Base-by-base conservation (phyloP, 2,797 vertebrate genomes). In the Bufotes viridis region DNA sequence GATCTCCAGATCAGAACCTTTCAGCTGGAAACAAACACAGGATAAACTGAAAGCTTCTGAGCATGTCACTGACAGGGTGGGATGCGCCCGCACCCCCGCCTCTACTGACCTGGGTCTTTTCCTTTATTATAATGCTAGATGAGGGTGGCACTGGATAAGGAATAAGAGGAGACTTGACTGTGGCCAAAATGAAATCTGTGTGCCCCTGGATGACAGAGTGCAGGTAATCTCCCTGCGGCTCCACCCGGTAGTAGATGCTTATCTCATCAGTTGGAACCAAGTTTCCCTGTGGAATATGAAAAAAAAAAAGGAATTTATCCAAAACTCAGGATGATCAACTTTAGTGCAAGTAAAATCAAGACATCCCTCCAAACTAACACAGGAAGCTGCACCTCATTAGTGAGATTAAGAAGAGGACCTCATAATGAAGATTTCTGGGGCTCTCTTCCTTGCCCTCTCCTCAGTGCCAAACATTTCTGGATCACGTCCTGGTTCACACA, bases 251-350 rank as follows among this genome's bases (percentile, higher is more conserved):
- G 94, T 98, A 97, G 90, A 99, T 96, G 0, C 92, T 95, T 90
- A 99, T 98, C 92, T 99, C 97, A 91, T 99, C 98, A 0, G 98
- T 98, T 1, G 98, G 98, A 90, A 99, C 96, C 92, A 99, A 94
- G 91, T 96, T 97, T 76, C 95, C 96, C 98, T 99, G 92, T 58
- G 91, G 89, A 57, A 78, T 17, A 34, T 34, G 29, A 34, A 34
- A 34, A 34, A 34, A 34, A 34, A 34, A 34, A 34, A 34, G 29
- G 29, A 34, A 34, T 34, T 34, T 34, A 34, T 34, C 29, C 29
- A 34, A 34, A 34, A 34, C 29, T 34, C 29, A 34, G 1, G 29
- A 34, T 34, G 29, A 34, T 34, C 29, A 34, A 34, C 29, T 34
- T 34, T 34, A 34, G 29, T 34, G 29, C 29, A 34, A 34, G 29